Conservation (phyloP, 2,797 vertebrate genomes). For the Echiichthys vipera region DNA sequence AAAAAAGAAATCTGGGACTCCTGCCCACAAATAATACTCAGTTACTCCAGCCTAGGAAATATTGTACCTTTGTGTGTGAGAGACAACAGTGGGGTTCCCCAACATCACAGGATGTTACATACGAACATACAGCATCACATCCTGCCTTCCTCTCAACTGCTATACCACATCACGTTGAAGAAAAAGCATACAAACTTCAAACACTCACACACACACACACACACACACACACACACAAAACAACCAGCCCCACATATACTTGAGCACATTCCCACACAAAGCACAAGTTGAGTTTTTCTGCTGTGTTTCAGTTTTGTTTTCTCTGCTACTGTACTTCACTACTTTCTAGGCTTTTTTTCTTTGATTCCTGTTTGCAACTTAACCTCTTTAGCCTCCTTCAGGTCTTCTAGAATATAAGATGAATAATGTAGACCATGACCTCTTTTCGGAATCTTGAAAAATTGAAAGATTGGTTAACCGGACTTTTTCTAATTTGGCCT, state of each 20-base stretch:
- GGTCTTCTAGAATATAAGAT: conserved; percentile 9
- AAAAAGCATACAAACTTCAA: conserved; percentile 19
- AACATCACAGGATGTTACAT: conserved; percentile 58
- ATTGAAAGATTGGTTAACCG: conserved; percentile 11
- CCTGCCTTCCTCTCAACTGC: conserved; percentile 76
- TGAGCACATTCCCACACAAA: conserved; percentile 53
- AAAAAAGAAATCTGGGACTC: not conserved
- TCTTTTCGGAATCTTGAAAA: conserved; percentile 7
- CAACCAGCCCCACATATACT: not conserved
- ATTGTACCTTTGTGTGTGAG: not conserved
- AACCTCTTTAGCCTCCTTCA: conserved; percentile 22
- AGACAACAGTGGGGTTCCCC: conserved; percentile 72
- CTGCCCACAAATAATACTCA: not conserved
- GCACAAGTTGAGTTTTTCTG: conserved; percentile 64
- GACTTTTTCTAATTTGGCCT: conserved; percentile 19
- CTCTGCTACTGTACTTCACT: conserved; percentile 61
- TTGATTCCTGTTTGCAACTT: conserved; percentile 16
- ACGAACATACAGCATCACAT: conserved; percentile 64
- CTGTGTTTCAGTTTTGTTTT: conserved; percentile 77
- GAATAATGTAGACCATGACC: conserved; percentile 30
- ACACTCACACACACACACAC: conserved; percentile 1
- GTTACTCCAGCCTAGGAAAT: conserved; percentile 45
- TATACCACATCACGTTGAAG: conserved; percentile 49
- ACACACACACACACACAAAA: not conserved
- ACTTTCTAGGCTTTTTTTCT: conserved; percentile 69